Evolutionary conservation across 1,140 invertebrate species (phyloP), one percentile per base, ranked within the genome.

Genomic region (Cydia strobilella): DNA sequence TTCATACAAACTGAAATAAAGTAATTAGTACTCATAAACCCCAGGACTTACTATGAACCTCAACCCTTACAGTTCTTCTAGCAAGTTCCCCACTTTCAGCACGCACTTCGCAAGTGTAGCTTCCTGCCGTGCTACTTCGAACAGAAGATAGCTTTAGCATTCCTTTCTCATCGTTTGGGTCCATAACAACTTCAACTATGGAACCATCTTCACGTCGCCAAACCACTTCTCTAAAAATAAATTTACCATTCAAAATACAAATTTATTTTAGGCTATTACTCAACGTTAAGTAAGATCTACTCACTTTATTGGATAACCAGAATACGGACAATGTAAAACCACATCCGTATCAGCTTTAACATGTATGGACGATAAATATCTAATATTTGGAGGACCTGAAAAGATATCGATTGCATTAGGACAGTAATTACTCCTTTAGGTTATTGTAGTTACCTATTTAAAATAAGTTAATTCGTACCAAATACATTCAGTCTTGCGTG

Each of bases 301-400:
- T 87, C 82, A 93, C 91, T 92, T 95, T 78, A 98, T 95, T 20
- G 97, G 97, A 93, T 96, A 97, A 62, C 97, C 97, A 12, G 96
- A 96, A 76, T 97, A 97, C 79, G 97, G 97, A 91, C 97, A 98
- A 63, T 95, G 94, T 54, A 98, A 93, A 73, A 94, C 95, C 51
- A 97, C 94, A 86, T 96, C 95, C 48, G 95, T 94, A 76, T 96
- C 96, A 66, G 97, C 96, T 75, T 97, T 96, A 3, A 96, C 96
- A 62, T 97, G 97, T 66, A 97, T 93, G 65, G 97, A 96, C 63
- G 95, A 94, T 87, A 97, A 95, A 76, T 95, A 95, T 83, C 97
- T 94, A 39, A 98, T 96, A 86, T 96, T 96, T 12, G 97, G 97
- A 20, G 96, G 95, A 80, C 97, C 97, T 97, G 86, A 39, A 84